Evolutionary conservation across 2,888 invertebrate genomes (phyloP).

Genomic region (Agonum fuliginosum): DNA sequence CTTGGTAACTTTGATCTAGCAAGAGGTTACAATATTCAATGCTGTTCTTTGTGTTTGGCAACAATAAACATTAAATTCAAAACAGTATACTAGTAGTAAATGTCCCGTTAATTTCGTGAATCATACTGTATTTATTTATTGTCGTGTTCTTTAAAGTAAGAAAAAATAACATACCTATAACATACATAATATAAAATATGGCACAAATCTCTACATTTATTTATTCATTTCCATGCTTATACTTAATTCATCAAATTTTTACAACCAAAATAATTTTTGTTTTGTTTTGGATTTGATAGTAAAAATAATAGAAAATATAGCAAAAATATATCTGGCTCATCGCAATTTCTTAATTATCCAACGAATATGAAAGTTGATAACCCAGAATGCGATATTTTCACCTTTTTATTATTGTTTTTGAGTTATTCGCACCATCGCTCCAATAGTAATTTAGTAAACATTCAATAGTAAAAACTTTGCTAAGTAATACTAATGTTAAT

Average conservation of each 20-base stretch:
- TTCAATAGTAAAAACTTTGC: background rate
- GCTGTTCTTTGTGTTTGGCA: background rate
- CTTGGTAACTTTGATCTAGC: too few species aligned
- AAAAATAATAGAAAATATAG: background rate
- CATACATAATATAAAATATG: too few species aligned
- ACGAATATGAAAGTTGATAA: constrained; percentile 18
- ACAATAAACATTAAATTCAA: background rate
- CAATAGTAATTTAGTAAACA: background rate
- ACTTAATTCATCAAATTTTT: too few species aligned
- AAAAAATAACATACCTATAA: background rate
- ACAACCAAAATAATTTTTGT: too few species aligned
- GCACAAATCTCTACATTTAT: too few species aligned
- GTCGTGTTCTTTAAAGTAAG: background rate
- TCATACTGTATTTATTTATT: background rate
- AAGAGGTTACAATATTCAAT: background rate
- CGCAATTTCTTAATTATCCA: background rate
- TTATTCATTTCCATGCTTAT: too few species aligned
- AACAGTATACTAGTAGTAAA: background rate
- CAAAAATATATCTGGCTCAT: constrained; percentile 10
- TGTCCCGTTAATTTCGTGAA: background rate
- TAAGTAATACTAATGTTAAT: constrained; percentile 1
- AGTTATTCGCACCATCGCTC: too few species aligned
- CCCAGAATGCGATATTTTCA: constrained; percentile 21
- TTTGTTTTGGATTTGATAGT: too few species aligned
- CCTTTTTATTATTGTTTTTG: constrained; percentile 4